Evolutionary conservation across 1,140 invertebrate genomes (phyloP).

Genomic region (Contarinia nasturtii): DNA sequence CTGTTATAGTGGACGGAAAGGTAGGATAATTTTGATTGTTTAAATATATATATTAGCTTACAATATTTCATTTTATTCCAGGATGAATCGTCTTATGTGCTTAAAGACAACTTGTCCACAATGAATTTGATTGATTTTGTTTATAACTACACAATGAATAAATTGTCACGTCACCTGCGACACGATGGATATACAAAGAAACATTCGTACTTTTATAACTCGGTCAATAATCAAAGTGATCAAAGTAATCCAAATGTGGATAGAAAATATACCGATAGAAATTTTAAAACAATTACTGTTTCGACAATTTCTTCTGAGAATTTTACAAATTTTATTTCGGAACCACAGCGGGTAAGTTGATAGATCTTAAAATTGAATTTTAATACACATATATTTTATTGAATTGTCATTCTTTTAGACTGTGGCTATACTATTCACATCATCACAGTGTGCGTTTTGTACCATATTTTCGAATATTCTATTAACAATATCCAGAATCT

Average conservation of each 20-base stretch:
- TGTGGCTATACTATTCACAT: conserved; percentile 47
- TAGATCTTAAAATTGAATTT: background rate
- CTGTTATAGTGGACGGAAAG: conserved; percentile 49
- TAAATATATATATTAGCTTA: conserved; percentile 2
- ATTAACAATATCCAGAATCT: conserved; percentile 40
- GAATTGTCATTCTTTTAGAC: conserved; percentile 29
- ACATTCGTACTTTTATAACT: too few relatives aligned
- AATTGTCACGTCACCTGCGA: background rate
- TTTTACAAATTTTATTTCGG: too few relatives aligned
- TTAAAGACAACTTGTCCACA: background rate
- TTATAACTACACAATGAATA: background rate
- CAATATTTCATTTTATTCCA: conserved; percentile 18
- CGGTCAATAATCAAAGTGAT: too few relatives aligned
- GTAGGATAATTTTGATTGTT: conserved; percentile 24
- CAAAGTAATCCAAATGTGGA: too few relatives aligned
- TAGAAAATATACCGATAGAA: too few relatives aligned
- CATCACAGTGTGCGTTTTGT: conserved; percentile 54
- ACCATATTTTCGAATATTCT: conserved; percentile 41
- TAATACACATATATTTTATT: background rate
- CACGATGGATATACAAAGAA: background rate
- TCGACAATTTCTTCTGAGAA: too few relatives aligned
- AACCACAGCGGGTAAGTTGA: too few relatives aligned
- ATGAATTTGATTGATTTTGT: conserved; percentile 3
- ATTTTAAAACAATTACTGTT: too few relatives aligned
- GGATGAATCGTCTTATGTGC: conserved; percentile 8